Evolutionary conservation across 2,113 vertebrate species (phyloP), one percentile per base, ranked within the genome.

Genomic region (Urocynchramus pylzowi): DNA sequence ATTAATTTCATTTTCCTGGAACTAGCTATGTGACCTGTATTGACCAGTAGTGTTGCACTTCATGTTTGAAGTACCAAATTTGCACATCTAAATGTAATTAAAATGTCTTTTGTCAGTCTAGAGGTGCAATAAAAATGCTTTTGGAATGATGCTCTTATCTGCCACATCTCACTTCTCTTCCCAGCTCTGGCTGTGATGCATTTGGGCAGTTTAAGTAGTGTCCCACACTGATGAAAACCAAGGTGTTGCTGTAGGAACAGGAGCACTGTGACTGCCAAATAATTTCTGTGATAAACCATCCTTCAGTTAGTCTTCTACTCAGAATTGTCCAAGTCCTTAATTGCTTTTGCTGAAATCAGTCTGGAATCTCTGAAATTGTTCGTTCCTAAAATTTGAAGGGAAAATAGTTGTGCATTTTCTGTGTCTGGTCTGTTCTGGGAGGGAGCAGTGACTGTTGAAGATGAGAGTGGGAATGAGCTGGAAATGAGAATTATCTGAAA

Each of bases 1-100:
- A 4, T 16, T 53, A 16, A 57, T 27, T 8, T 18, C 2, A 18
- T 54, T 57, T 37, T 45, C 16, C 24, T 75, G 59, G 23, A 49
- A 33, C 8, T n/a, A 30, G 2, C 31, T 28, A 2, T 11, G 6
- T 15, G 35, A 54, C 37, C 23, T 47, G 11, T 11, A 0, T 18
- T 49, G 49, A 18, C 21, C n/a, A 5, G 20, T 23, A 20, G 17
- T 19, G 26, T 54, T 59, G 63, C 33, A 15, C 7, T 3, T 37
- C 23, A 11, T 56, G 19, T 23, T 37, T 61, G 4, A 37, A 63
- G 39, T 37, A 22, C 23, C 15, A 74, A 13, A 33, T 44, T 45
- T 44, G 28, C 39, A 54, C 13, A 18, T 28, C 9, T 41, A 23
- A 53, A 17, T 19, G 2, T 33, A 39, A 41, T 37, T 73, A 18